A percentile compares a stretch with the other conserved stretches of the same genome.
Evolutionary conservation across 35 echinoderm and acorn worm genomes (phyloP).

Genomic region (Diadema setosum): DNA sequence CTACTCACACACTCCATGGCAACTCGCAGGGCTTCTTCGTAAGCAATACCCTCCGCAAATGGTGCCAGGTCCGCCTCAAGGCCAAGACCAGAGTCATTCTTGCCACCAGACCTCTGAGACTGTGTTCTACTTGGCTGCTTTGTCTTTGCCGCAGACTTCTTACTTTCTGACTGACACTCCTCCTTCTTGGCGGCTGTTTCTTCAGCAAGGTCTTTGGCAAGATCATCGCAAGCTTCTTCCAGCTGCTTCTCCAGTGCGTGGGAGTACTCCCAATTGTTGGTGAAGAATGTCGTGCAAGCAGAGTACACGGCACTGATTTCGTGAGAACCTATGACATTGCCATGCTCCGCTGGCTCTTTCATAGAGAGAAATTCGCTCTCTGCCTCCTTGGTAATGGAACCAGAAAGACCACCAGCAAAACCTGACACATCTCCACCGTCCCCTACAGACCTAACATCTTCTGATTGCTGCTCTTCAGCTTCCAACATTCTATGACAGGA

Average conservation of each 20-base stretch:
- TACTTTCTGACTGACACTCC: not conserved
- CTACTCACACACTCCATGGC: constrained; percentile 52
- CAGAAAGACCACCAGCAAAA: not conserved
- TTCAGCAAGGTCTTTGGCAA: not conserved
- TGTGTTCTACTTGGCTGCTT: not conserved
- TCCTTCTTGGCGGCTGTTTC: not conserved
- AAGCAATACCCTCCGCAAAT: constrained; percentile 50
- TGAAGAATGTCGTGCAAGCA: not conserved
- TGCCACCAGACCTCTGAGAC: not conserved
- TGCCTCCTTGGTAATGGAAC: not conserved
- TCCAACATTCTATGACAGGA: not conserved
- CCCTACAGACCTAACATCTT: too few species aligned
- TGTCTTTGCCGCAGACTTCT: not conserved
- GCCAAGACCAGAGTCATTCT: constrained; percentile 4
- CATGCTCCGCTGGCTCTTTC: not conserved
- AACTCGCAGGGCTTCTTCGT: constrained; percentile 60
- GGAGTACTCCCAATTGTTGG: not conserved
- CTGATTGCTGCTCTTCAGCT: not conserved
- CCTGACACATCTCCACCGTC: not conserved
- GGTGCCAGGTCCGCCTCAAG: constrained; percentile 33
- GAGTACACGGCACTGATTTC: not conserved
- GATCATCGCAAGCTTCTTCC: not conserved
- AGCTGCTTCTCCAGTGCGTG: not conserved
- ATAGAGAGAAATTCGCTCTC: not conserved
- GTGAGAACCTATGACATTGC: not conserved